Conservation (phyloP, 35 echinoderm and acorn worm species). For the Anneissia japonica region DNA sequence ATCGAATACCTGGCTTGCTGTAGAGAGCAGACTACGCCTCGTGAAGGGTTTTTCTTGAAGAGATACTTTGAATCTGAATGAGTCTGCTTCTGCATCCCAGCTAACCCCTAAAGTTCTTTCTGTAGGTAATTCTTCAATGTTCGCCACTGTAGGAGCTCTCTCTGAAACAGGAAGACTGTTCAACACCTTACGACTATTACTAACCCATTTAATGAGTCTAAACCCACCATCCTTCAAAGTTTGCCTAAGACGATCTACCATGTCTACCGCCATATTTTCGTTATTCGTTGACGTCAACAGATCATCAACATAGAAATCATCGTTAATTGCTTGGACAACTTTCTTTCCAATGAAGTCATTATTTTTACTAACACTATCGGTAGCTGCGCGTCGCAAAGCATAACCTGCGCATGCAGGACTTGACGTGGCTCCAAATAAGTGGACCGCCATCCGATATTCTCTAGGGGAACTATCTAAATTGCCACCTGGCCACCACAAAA, state of each 20-base stretch:
- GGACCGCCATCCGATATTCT: slow-evolving; percentile 33
- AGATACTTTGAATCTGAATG: background rate
- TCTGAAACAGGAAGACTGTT: background rate
- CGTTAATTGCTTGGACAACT: slow-evolving; percentile 1
- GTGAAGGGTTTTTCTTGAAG: background rate
- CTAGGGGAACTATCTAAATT: slow-evolving; percentile 7
- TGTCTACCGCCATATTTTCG: background rate
- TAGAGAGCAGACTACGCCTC: background rate
- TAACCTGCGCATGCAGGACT: slow-evolving; percentile 23
- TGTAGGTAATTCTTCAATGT: background rate
- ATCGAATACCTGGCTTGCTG: background rate
- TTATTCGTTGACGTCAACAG: slow-evolving; percentile 3
- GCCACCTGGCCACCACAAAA: slow-evolving; percentile 48
- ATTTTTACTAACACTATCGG: background rate
- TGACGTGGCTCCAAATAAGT: slow-evolving; percentile 46
- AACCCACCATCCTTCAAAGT: background rate
- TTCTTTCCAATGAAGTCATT: background rate
- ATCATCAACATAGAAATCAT: slow-evolving; percentile 45
- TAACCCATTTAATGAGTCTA: background rate
- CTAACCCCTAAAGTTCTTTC: background rate
- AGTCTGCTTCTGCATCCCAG: background rate
- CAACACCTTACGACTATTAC: background rate
- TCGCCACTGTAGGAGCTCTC: background rate
- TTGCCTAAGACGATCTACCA: background rate
- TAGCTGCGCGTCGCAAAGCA: slow-evolving; percentile 4